Evolutionary conservation across 2,113 vertebrate genomes (phyloP).

Genomic region (Morone chrysops): DNA sequence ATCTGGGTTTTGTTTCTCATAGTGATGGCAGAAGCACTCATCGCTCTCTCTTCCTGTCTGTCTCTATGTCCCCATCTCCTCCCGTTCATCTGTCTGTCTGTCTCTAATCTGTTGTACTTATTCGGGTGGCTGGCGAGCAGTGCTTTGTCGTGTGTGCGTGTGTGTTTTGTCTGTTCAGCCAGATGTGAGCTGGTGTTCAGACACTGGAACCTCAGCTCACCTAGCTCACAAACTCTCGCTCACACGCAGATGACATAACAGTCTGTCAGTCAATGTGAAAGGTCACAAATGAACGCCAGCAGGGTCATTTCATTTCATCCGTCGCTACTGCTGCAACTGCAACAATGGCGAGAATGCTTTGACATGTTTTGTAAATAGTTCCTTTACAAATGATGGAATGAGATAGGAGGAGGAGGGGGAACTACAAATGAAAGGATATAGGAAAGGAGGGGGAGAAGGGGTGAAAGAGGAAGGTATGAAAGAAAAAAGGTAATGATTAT

Average conservation of each 20-base stretch:
- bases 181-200: conserved; percentile 11
- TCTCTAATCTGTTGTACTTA: conserved; percentile 18
- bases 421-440: neutral
- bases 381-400: neutral
- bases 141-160: conserved; percentile 9
- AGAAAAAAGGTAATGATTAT: neutral
- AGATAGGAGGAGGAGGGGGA: neutral
- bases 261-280: neutral
- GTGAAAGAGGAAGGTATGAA: neutral
- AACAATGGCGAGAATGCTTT: neutral
- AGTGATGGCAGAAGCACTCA: neutral
- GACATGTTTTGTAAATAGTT: neutral
- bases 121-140: neutral
- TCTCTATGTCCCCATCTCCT: neutral
- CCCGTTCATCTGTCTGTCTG: neutral
- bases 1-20: neutral
- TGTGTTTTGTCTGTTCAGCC: neutral
- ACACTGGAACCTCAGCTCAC: conserved; percentile 7
- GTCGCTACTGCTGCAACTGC: neutral
- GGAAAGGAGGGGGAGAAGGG: neutral
- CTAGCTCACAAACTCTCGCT: neutral
- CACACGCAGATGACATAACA: conserved; percentile 18
- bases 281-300: neutral
- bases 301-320: neutral
- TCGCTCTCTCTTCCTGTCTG: neutral